Evolutionary conservation across 2,797 vertebrate genomes (phyloP).

Genomic region (Gephyroberyx darwinii): DNA sequence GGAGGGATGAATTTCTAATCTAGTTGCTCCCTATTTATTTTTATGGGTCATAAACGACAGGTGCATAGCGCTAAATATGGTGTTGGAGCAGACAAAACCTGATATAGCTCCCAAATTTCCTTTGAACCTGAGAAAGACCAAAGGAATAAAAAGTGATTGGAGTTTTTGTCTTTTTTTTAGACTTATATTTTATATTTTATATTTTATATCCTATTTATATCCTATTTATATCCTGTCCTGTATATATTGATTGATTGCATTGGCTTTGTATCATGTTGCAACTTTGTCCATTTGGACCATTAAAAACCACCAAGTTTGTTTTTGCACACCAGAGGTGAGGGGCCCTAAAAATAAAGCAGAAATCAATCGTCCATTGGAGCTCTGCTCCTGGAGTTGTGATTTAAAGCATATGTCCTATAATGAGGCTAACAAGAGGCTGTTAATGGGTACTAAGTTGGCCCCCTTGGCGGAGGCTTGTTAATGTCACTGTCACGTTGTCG

Average conservation of each 20-base stretch:
- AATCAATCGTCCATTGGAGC: constrained; percentile 83
- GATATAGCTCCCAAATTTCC: too few species aligned
- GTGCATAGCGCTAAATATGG: too few species aligned
- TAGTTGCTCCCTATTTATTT: too few species aligned
- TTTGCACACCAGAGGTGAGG: constrained; percentile 64
- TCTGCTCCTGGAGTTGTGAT: constrained; percentile 81
- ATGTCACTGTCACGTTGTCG: constrained; percentile 82
- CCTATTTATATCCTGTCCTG: too few species aligned
- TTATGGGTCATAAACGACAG: too few species aligned
- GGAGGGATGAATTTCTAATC: too few species aligned
- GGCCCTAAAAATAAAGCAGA: constrained; percentile 52
- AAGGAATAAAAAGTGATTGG: too few species aligned
- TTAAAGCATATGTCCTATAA: constrained; percentile 91
- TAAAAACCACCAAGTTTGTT: constrained; percentile 75
- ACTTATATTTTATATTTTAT: too few species aligned
- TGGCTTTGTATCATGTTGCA: constrained; percentile 4
- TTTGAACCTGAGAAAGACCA: too few species aligned
- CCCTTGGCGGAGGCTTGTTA: constrained; percentile 78
- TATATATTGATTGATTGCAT: neutral
- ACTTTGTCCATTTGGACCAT: constrained; percentile 8
- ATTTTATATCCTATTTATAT: too few species aligned
- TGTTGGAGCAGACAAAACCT: too few species aligned
- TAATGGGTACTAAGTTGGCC: constrained; percentile 82
- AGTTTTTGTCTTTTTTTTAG: too few species aligned
- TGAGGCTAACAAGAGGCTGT: constrained; percentile 87